phyloP scores from a whole-genome alignment of 2,113 vertebrate species.

The Pterocles orientalis region DNA sequence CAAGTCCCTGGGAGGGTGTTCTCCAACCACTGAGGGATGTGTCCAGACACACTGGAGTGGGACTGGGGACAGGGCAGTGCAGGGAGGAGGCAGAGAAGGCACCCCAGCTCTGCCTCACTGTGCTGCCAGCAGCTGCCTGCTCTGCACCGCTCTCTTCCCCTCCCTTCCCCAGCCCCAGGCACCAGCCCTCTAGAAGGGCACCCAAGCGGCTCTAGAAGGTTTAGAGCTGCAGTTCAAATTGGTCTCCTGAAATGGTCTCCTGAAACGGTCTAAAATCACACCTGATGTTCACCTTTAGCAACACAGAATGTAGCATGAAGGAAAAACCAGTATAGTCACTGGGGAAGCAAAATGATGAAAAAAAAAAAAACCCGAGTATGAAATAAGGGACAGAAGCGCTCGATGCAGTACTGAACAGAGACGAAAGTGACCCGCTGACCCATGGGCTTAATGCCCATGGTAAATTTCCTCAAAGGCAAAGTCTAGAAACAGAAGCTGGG shows the following conservation, averaged over 20 bases:
- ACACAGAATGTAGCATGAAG: not conserved
- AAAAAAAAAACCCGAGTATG: not conserved
- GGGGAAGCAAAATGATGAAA: not conserved
- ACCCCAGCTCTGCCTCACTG: not conserved
- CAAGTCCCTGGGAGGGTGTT: not conserved
- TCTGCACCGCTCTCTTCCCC: not conserved
- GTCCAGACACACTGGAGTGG: not conserved
- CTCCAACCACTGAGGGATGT: not conserved
- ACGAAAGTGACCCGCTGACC: not conserved
- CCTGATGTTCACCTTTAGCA: not conserved
- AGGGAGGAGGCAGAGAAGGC: not conserved
- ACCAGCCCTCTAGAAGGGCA: not conserved
- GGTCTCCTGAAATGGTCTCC: not conserved
- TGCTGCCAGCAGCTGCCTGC: not conserved
- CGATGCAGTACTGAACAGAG: not conserved
- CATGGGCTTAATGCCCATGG: not conserved
- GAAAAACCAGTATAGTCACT: not conserved
- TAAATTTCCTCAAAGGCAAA: not conserved
- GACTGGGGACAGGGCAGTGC: accelerated
- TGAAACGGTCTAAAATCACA: not conserved
- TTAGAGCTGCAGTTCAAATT: not conserved
- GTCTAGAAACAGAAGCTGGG: not conserved
- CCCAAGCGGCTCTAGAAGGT: not conserved
- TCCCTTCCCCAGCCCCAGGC: not conserved
- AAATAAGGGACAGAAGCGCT: not conserved